Base-by-base conservation (phyloP, 2,888 invertebrate genomes). In the Plusia festucae region DNA sequence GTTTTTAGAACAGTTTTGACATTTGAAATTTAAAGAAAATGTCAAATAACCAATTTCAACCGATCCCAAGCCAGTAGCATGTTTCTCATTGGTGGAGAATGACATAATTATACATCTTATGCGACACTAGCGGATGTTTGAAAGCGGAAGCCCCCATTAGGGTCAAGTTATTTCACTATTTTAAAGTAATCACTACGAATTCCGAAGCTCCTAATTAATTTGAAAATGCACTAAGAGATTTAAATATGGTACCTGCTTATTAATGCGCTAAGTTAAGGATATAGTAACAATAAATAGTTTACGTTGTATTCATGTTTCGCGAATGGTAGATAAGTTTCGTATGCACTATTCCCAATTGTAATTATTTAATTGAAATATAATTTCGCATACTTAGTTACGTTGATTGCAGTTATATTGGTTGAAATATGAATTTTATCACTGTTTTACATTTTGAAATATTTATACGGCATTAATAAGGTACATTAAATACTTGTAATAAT, bases 371-470 rank as follows among this genome's bases (percentile, higher is more conserved):
- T 86, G 87, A 90, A 91, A 89, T 90, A 89, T 92, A 86, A 90
- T 93, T 94, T 93, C 85, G 82, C 85, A 86, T 85, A 87, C 78
- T 87, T 85, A 90, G 88, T 93, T 93, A 82, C 86, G 88, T 94
- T 93, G 82, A 82, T 90, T 89, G 88, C 92, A 91, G 89, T 93
- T 92, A 85, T 91, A 93, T 94, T 91, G 91, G 92, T 94, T 94
- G 61, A 66, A 88, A 87, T 93, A 93, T 94, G 93, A 93, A 95
- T 95, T 95, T 94, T 95, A 95, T 95, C 93, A 95, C 95, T 95
- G 95, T 95, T 95, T 95, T 95, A 94, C 91, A 94, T 93, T 95
- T 95, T 94, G 90, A 95, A 95, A 95, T 95, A 95, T 95, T 95
- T 95, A 95, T 95, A 95, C 92, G 91, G 90, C 93, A 95, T 94